A percentile compares a stretch with the other conserved stretches of the same genome.
Evolutionary conservation across 2,888 invertebrate species (phyloP).

Genomic region (Andrena dorsata): DNA sequence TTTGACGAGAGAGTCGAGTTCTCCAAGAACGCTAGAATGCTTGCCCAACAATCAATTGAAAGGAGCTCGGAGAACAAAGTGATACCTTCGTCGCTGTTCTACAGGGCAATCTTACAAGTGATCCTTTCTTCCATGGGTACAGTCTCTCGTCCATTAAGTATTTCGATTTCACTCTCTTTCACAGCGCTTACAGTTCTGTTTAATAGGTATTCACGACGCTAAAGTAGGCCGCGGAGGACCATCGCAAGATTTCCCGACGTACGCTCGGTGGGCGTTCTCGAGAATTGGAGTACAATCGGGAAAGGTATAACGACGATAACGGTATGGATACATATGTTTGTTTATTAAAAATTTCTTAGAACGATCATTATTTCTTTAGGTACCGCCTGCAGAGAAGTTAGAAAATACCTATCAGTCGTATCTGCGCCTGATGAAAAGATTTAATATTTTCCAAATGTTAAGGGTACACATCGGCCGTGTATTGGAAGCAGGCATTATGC

Average conservation of each 20-base stretch:
- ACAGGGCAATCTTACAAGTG: slow-evolving; percentile 91
- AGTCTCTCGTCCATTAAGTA: not conserved
- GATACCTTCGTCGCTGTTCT: slow-evolving; percentile 89
- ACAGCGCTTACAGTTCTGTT: slow-evolving; percentile 50
- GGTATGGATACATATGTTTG: not conserved
- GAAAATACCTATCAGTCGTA: slow-evolving; percentile 83
- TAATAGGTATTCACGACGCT: slow-evolving; percentile 84
- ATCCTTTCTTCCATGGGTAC: slow-evolving; percentile 79
- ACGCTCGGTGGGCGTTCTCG: slow-evolving; percentile 89
- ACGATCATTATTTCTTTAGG: slow-evolving; percentile 66
- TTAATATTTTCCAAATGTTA: slow-evolving; percentile 92
- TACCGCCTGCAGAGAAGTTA: slow-evolving; percentile 85
- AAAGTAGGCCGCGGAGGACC: slow-evolving; percentile 89
- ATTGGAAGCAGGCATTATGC: slow-evolving; percentile 92
- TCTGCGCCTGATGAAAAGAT: slow-evolving; percentile 85
- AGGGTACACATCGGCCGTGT: slow-evolving; percentile 91
- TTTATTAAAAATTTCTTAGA: slow-evolving; percentile 88
- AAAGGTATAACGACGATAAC: slow-evolving; percentile 76
- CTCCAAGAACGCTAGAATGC: slow-evolving; percentile 91
- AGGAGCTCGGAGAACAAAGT: slow-evolving; percentile 87
- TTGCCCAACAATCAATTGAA: slow-evolving; percentile 94
- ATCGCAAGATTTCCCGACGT: slow-evolving; percentile 89
- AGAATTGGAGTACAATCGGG: slow-evolving; percentile 87
- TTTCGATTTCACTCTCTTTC: no score
- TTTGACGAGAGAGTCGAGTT: slow-evolving; percentile 72